A percentile compares a stretch with the other conserved stretches of the same genome.
Evolutionary conservation across 1,140 invertebrate species (phyloP).

Genomic region (Drosophila jambulina): DNA sequence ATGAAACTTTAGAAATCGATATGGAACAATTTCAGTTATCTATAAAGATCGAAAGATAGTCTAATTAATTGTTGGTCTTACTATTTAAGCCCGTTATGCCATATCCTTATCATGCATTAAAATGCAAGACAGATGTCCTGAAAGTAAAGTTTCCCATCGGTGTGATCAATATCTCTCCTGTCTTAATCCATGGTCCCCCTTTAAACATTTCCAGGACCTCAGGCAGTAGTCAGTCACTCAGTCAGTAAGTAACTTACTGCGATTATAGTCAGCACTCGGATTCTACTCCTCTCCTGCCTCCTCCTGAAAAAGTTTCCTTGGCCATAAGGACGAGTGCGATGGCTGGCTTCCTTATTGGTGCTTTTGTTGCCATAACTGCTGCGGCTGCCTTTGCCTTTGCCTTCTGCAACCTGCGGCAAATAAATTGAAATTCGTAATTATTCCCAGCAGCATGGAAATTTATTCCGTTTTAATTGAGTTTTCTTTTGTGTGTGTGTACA

Average conservation of each 20-base stretch:
- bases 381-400: conserved; percentile 59
- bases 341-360: conserved; percentile 52
- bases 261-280: conserved; percentile 41
- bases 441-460: conserved; percentile 80
- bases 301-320: conserved; percentile 49
- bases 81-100: too few relatives aligned
- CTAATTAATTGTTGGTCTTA: background rate
- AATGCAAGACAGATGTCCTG: background rate
- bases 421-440: conserved; percentile 84
- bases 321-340: conserved; percentile 47
- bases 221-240: conserved; percentile 41
- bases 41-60: too few relatives aligned
- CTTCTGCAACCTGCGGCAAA: conserved; percentile 77
- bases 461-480: conserved; percentile 84
- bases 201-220: conserved; percentile 36
- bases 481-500: conserved; percentile 69
- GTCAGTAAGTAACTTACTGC: conserved; percentile 56
- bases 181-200: background rate
- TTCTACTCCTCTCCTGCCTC: background rate
- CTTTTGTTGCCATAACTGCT: conserved; percentile 50
- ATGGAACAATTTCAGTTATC: too few relatives aligned
- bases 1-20: too few relatives aligned
- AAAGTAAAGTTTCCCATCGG: background rate
- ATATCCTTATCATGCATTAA: background rate
- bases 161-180: conserved; percentile 12